These are phyloP conservation scores for Sinella curviseta DNA, from an alignment of 1,140 invertebrate genomes.

Conservation along the genomic window DNA sequence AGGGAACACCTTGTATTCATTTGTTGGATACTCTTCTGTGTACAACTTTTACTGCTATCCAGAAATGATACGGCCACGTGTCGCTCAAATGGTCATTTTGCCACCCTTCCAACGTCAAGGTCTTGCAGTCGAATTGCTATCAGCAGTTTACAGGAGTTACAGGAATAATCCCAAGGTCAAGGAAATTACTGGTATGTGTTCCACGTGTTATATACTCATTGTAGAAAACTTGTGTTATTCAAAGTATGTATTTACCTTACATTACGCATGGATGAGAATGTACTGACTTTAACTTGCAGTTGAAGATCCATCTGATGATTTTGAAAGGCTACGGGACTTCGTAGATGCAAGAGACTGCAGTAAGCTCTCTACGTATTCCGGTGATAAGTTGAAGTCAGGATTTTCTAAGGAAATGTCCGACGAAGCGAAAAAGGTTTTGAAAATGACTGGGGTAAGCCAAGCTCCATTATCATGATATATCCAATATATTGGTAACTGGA, in stretches of 20 bases:
- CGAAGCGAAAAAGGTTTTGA: conserved; percentile 73
- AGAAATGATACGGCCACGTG: conserved; percentile 76
- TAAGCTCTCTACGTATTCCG: conserved; percentile 67
- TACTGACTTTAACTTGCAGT: too few species aligned
- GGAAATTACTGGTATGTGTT: conserved; percentile 77
- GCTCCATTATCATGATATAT: too few species aligned
- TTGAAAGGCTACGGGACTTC: conserved; percentile 83
- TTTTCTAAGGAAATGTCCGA: conserved; percentile 74
- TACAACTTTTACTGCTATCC: conserved; percentile 96
- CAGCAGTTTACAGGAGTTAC: conserved; percentile 78
- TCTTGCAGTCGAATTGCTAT: conserved; percentile 73
- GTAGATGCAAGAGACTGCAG: conserved; percentile 78
- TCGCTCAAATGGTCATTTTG: conserved; percentile 87
- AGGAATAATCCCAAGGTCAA: conserved; percentile 67
- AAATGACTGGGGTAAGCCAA: conserved; percentile 68
- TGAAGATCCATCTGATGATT: conserved; percentile 87
- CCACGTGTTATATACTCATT: not conserved
- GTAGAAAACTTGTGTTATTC: not conserved
- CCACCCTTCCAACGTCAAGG: conserved; percentile 86
- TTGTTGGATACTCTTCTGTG: conserved; percentile 84
- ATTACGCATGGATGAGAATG: too few species aligned
- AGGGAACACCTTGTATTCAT: conserved; percentile 68
- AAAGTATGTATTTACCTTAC: too few species aligned
- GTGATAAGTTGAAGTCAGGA: conserved; percentile 67
- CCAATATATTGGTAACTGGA: conserved; percentile 28